phyloP scores from a whole-genome alignment of 2,888 invertebrate species.

The Drosophila greeni region DNA sequence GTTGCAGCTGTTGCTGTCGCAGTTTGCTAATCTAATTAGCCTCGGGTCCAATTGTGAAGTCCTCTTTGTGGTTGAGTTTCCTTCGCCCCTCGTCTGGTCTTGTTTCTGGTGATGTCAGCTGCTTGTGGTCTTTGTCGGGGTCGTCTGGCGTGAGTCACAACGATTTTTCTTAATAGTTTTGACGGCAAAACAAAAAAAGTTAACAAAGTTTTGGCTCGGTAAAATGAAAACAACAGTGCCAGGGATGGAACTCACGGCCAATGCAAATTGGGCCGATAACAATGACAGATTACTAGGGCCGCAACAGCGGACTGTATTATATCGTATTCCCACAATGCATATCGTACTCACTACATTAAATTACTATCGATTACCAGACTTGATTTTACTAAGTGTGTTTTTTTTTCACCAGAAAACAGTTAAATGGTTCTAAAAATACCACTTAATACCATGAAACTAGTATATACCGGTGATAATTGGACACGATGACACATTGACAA shows the following conservation, averaged over 20 bases:
- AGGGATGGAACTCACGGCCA: slow-evolving; percentile 4
- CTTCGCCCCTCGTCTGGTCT: background rate
- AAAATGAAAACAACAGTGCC: slow-evolving; percentile 41
- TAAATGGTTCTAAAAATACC: background rate
- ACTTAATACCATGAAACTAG: background rate
- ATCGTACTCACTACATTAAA: too few relatives aligned
- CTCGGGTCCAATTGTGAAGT: slow-evolving; percentile 10
- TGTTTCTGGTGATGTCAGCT: background rate
- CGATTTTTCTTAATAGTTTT: background rate
- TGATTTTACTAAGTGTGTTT: too few relatives aligned
- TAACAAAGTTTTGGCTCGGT: slow-evolving; percentile 24
- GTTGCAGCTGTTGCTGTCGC: background rate
- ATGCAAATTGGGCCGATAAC: background rate
- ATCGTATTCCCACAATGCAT: background rate
- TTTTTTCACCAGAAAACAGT: too few relatives aligned
- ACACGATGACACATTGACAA: background rate
- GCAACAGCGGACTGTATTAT: background rate
- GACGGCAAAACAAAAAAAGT: slow-evolving; percentile 21
- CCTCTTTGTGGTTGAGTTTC: slow-evolving; percentile 27
- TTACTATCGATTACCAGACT: too few relatives aligned
- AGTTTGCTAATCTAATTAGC: slow-evolving; percentile 56
- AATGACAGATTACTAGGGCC: slow-evolving; percentile 22
- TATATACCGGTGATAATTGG: background rate
- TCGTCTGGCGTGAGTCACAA: too few relatives aligned
- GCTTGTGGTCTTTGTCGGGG: background rate